phyloP scores from a whole-genome alignment of 2,113 vertebrate species.

The Cnemophilus loriae region DNA sequence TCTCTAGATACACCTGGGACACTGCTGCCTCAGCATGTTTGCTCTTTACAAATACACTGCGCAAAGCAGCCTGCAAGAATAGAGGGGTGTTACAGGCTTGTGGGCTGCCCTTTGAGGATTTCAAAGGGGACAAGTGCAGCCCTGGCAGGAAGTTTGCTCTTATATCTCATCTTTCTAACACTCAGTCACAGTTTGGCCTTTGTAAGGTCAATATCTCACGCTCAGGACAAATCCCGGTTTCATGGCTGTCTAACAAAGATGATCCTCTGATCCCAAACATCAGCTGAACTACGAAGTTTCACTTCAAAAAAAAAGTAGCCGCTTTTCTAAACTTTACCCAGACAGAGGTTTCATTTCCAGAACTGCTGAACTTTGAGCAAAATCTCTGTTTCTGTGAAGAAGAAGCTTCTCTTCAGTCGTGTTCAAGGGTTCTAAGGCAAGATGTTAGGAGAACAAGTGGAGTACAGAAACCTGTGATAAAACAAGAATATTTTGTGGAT shows the following conservation, averaged over 20 bases:
- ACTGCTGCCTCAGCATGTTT: background rate
- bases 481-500: background rate
- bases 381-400: background rate
- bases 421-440: background rate
- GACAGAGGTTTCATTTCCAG: background rate
- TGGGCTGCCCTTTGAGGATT: background rate
- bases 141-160: background rate
- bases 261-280: background rate
- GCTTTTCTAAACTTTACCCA: background rate
- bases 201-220: background rate
- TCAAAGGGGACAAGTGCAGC: background rate
- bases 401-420: background rate
- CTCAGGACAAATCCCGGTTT: background rate
- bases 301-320: background rate
- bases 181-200: background rate
- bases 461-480: background rate
- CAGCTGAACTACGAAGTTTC: background rate
- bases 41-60: background rate
- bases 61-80: background rate
- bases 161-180: background rate
- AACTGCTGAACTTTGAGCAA: background rate
- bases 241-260: fast-evolving
- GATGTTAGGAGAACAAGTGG: background rate
- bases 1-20: fast-evolving
- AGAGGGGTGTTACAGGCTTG: background rate